Conservation (phyloP, 2,113 vertebrate genomes). For the Acinonyx jubatus region DNA sequence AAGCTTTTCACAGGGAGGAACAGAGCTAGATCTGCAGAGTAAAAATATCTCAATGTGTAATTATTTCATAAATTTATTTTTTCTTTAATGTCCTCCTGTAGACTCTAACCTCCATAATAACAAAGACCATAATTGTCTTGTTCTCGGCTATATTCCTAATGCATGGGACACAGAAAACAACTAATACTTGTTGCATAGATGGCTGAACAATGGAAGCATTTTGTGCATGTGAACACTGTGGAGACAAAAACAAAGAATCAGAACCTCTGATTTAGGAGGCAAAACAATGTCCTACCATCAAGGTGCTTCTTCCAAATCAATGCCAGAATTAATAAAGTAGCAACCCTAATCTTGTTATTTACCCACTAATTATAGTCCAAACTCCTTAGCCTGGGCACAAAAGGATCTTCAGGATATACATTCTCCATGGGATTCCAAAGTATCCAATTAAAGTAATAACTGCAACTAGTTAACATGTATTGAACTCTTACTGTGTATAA, state of each 20-base stretch:
- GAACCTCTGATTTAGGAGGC: conserved; percentile 7
- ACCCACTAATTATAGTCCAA: background rate
- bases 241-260: background rate
- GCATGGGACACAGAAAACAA: background rate
- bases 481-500: background rate
- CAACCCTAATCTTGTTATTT: background rate
- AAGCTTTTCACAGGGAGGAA: background rate
- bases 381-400: background rate
- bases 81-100: background rate
- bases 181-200: background rate
- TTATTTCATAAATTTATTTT: conserved; percentile 18
- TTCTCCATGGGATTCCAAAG: background rate
- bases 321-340: conserved; percentile 8
- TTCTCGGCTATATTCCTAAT: background rate
- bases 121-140: background rate
- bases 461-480: background rate
- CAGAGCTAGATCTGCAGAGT: background rate
- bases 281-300: conserved; percentile 1
- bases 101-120: background rate
- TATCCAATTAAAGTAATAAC: conserved; percentile 20
- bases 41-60: background rate
- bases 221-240: background rate
- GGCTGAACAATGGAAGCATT: background rate
- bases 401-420: background rate
- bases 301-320: conserved; percentile 33